Evolutionary conservation across 2,888 invertebrate genomes (phyloP), one percentile per base, ranked within the genome.

Genomic region (Dugesia japonica): DNA sequence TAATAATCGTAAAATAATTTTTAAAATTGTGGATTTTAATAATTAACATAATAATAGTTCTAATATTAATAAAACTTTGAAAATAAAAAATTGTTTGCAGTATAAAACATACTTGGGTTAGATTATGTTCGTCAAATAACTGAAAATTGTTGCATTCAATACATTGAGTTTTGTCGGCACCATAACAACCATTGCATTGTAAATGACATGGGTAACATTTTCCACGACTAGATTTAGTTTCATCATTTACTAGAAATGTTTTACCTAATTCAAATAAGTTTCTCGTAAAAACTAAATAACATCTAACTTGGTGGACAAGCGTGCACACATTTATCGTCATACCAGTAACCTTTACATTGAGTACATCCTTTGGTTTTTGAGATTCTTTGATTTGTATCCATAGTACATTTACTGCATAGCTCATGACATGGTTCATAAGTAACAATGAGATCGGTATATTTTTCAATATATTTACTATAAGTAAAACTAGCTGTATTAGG

Each of bases 141-240:
- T 20, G 4, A 23, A 56, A 56, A 20, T 56, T 56, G 7, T 56
- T 56, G 56, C 56, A 56, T 13, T 56, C 4, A 13, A 56, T 56
- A 23, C 56, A 56, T 13, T 56, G n/a, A 23, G 7, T 56, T 20
- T 20, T 56, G 17, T 23, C 56, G 7, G 7, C 56, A 56, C 56
- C 56, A 56, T 56, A 56, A 56, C 56, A 56, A 4, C 56, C 56
- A 56, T 56, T 56, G 17, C 56, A 56, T 56, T 56, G 56, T 23
- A 7, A n/a, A 20, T n/a, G 23, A n/a, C 56, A 56, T 20, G 56
- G 56, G 23, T 56, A 7, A 56, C 56, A 56, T n/a, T 56, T 20
- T 23, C 56, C 56, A n/a, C 1, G n/a, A 23, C 56, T 56, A 20
- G 56, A 20, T 9, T 56, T 13, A 9, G n/a, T 56, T 56, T 56